Evolutionary conservation across 2,888 invertebrate genomes (phyloP).

Genomic region (Standfussiana lucernea): DNA sequence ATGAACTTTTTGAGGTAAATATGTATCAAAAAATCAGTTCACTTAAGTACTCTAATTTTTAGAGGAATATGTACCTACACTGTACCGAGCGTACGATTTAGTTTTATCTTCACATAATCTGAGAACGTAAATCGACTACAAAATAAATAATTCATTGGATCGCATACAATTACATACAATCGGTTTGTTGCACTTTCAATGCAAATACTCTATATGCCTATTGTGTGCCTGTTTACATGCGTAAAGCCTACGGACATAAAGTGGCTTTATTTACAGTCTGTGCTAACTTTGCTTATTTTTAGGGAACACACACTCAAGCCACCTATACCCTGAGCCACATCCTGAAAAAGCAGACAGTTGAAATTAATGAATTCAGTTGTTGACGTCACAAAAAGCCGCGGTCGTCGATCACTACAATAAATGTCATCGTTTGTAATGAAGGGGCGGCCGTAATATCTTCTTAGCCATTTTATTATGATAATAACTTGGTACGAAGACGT

Average conservation of each 20-base stretch:
- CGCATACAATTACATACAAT: slow-evolving; percentile 55
- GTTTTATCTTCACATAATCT: slow-evolving; percentile 30
- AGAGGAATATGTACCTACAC: background rate
- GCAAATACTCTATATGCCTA: slow-evolving; percentile 39
- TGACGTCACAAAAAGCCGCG: slow-evolving; percentile 49
- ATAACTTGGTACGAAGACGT: slow-evolving; percentile 58
- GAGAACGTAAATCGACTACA: slow-evolving; percentile 28
- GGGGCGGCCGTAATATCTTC: slow-evolving; percentile 46
- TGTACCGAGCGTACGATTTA: background rate
- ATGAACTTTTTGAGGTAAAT: slow-evolving; percentile 26
- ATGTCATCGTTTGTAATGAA: slow-evolving; percentile 61
- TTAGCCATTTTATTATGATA: slow-evolving; percentile 61
- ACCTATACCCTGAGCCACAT: background rate
- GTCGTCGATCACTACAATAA: slow-evolving; percentile 35
- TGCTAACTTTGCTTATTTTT: background rate
- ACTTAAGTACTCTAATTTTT: background rate
- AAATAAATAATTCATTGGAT: slow-evolving; percentile 61
- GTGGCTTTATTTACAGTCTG: slow-evolving; percentile 27
- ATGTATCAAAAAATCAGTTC: background rate
- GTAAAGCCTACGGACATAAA: slow-evolving; percentile 11
- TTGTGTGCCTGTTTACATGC: slow-evolving; percentile 41
- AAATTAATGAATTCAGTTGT: slow-evolving; percentile 9
- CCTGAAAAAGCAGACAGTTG: slow-evolving; percentile 36
- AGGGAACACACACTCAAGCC: slow-evolving; percentile 7
- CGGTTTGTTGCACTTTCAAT: slow-evolving; percentile 60